Percentiles rank a stretch among this genome's conserved stretches.
These are phyloP conservation scores for Steatocranus sp. DNA, from an alignment of 2,797 vertebrate species.

Conservation along the genomic window DNA sequence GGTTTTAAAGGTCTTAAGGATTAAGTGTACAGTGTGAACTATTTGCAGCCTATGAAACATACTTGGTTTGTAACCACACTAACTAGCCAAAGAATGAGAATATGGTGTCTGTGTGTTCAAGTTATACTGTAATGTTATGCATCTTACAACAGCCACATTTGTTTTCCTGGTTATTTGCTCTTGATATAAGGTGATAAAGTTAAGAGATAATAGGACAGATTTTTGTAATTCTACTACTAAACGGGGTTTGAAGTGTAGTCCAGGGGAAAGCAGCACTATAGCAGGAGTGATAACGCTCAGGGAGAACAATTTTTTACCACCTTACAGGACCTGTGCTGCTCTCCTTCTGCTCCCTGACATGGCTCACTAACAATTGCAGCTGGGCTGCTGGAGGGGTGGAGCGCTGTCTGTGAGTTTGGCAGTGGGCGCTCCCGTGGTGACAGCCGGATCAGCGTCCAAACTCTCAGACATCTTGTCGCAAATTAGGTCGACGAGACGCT, in stretches of 20 bases:
- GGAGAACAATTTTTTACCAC: conserved; percentile 30
- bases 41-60: conserved; percentile 37
- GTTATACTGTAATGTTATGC: conserved; percentile 49
- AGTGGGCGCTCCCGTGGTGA: conserved; percentile 82
- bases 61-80: conserved; percentile 40
- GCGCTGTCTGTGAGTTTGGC: conserved; percentile 89
- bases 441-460: conserved; percentile 84
- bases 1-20: conserved; percentile 43
- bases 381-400: conserved; percentile 84
- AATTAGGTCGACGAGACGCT: conserved; percentile 95
- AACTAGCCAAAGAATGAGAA: conserved; percentile 40
- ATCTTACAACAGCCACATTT: conserved; percentile 45
- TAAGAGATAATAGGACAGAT: conserved; percentile 48
- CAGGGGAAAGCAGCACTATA: conserved; percentile 50
- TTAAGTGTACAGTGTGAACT: conserved; percentile 52
- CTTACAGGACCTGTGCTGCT: conserved; percentile 22
- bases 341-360: neutral
- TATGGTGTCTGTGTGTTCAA: conserved; percentile 41
- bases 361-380: conserved; percentile 88
- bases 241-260: conserved; percentile 49
- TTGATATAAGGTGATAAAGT: conserved; percentile 55
- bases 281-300: conserved; percentile 33
- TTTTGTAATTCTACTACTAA: conserved; percentile 55
- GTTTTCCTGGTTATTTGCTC: conserved; percentile 53
- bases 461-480: conserved; percentile 98